Evolutionary conservation across 2,797 vertebrate genomes (phyloP), one percentile per base, ranked within the genome.

Genomic region (Numenius phaeopus): DNA sequence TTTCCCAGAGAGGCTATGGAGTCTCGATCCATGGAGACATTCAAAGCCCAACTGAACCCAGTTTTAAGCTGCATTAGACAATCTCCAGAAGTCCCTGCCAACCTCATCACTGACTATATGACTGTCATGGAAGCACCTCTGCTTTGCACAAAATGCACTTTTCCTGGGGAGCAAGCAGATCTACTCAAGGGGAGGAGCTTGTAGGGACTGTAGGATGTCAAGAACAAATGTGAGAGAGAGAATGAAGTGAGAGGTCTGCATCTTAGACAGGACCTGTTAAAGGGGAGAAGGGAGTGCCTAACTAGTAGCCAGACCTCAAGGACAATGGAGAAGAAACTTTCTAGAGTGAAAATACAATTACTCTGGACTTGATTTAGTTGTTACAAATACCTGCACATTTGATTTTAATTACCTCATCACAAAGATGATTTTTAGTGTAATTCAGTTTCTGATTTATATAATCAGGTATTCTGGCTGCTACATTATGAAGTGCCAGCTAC

Each of bases 361-460:
- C 4, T 75, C 9, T 71, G 15, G 13, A 18, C 10, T 75, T 83
- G 32, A 7, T 62, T 89, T 92, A 1, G 18, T n/a, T 71, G 44
- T 42, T 78, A 67, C 42, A 92, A 87, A 85, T 64, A 47, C 18
- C 11, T 65, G 34, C 1, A 5, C 9, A 47, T 89, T 87, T 86
- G 9, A 47, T 83, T 94, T 87, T 78, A 87, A 73, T 89, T 50
- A 86, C 52, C 30, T 92, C 49, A 59, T 83, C 46, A 80, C 9
- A 54, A 65, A 70, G 32, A 15, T 67, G 6, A 32, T 30, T 79
- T 91, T 81, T 64, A 42, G 21, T 42, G 59, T 67, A 59, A 30
- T 64, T 96, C 37, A 46, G 11, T 73, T 91, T 88, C 49, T 50
- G 26, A 78, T 89, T 91, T 85, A 78, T 62, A 87, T 92, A 95